Evolutionary conservation across 2,888 invertebrate species (phyloP), one percentile per base, ranked within the genome.

Genomic region (Lasiommata megera): DNA sequence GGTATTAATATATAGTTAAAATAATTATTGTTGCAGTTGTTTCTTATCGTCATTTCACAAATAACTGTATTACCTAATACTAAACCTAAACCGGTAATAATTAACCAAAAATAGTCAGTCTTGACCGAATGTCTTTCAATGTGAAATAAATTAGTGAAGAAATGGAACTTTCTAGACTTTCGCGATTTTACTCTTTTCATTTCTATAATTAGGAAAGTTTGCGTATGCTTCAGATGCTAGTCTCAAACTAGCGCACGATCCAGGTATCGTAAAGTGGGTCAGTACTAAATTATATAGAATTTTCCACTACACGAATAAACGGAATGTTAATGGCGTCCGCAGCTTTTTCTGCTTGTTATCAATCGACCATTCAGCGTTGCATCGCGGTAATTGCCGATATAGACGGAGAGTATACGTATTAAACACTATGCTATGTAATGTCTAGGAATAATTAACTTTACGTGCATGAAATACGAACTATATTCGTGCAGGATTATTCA

Each of bases 361-460:
- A 56, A 66, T 64, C 64, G 61, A 61, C 53, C 60, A 59, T 60
- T 59, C 54, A 61, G 37, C 55, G 58, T 52, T 46, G 44, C 43
- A 44, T 11, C 28, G 18, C 29, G 38, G 31, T 56, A 61, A 60
- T 59, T 60, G 61, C 46, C 58, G 17, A 57, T 53, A 54, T 37
- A 53, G 1, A 16, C 29, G 46, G 29, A 31, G 46, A 46, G 31
- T 11, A 31, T 11, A 31, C 16, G 16, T 29, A 34, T 11, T 9
- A 9, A 16, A 43, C 12, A 16, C 11, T 31, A 11, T 31, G 46
- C 7, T 16, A 31, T 8, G 6, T 16, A 6, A 11, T 11, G 16
- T 11, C 31, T 9, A 31, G 31, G 46, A 16, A 31, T 31, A 31
- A 29, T 31, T 14, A 17, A 46, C 46, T 11, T 16, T 31, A 29